Evolutionary conservation across 1,140 invertebrate genomes (phyloP).

Genomic region (Brachionus calyciflorus): DNA sequence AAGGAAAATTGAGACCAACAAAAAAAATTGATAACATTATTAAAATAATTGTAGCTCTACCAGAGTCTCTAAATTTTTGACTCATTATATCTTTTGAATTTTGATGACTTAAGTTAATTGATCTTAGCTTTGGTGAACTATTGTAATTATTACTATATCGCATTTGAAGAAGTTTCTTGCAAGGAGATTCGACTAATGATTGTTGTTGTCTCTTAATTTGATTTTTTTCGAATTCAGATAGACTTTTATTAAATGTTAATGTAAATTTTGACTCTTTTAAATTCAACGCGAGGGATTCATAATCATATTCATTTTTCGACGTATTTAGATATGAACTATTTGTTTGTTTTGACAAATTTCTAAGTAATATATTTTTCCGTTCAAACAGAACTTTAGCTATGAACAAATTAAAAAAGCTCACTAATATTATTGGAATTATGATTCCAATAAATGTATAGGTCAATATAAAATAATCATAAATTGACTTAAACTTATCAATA

Average conservation of each 20-base stretch:
- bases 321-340: background rate
- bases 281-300: too few relatives aligned
- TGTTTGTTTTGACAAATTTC: background rate
- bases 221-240: too few relatives aligned
- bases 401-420: conserved; percentile 11
- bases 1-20: conserved; percentile 32
- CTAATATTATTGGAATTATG: conserved; percentile 18
- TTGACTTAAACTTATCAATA: background rate
- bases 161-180: too few relatives aligned
- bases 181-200: too few relatives aligned
- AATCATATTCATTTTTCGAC: background rate
- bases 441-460: background rate
- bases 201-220: too few relatives aligned
- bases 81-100: background rate
- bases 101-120: background rate
- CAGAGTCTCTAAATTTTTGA: background rate
- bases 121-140: background rate
- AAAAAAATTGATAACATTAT: conserved; percentile 1
- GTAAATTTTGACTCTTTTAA: too few relatives aligned
- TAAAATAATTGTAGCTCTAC: conserved; percentile 14
- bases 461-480: conserved; percentile 1
- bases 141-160: background rate
- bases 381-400: conserved; percentile 17
- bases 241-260: too few relatives aligned
- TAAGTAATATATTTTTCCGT: conserved; percentile 4